These are phyloP conservation scores for Hemicentrotus pulcherrimus DNA, from an alignment of 35 echinoderm and acorn worm genomes.

Conservation along the genomic window DNA sequence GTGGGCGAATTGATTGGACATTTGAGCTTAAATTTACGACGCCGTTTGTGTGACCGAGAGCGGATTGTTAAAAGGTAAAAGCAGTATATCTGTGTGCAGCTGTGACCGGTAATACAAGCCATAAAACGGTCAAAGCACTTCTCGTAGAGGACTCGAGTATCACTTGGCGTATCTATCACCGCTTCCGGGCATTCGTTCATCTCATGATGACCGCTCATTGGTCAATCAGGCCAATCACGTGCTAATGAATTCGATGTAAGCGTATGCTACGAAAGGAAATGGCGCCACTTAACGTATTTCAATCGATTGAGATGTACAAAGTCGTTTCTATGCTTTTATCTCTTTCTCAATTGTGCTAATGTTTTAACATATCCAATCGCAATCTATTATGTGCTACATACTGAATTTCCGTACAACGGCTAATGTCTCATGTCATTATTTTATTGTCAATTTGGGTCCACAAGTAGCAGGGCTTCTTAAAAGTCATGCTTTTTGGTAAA, in stretches of 20 bases:
- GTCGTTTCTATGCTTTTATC: too few species aligned
- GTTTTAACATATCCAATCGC: too few species aligned
- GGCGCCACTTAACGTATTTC: not conserved
- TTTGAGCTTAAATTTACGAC: not conserved
- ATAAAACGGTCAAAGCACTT: slow-evolving; percentile 3
- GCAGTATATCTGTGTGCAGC: not conserved
- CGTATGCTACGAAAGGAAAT: not conserved
- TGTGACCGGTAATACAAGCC: slow-evolving; percentile 9
- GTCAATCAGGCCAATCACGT: not conserved
- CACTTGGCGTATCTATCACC: not conserved
- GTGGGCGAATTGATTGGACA: not conserved
- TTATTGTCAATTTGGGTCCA: too few species aligned
- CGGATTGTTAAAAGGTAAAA: not conserved
- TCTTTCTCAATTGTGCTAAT: too few species aligned
- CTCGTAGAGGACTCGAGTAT: not conserved
- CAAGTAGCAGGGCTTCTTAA: too few species aligned
- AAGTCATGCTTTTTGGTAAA: too few species aligned
- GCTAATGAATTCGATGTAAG: slow-evolving; percentile 12
- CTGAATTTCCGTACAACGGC: too few species aligned
- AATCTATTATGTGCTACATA: too few species aligned
- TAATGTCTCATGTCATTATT: too few species aligned
- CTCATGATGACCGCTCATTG: not conserved
- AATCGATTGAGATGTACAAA: not conserved
- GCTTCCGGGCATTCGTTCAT: not conserved
- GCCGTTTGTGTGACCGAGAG: slow-evolving; percentile 5